Base-by-base conservation (phyloP, 2,888 invertebrate species). In the Perithous albicinctus region DNA sequence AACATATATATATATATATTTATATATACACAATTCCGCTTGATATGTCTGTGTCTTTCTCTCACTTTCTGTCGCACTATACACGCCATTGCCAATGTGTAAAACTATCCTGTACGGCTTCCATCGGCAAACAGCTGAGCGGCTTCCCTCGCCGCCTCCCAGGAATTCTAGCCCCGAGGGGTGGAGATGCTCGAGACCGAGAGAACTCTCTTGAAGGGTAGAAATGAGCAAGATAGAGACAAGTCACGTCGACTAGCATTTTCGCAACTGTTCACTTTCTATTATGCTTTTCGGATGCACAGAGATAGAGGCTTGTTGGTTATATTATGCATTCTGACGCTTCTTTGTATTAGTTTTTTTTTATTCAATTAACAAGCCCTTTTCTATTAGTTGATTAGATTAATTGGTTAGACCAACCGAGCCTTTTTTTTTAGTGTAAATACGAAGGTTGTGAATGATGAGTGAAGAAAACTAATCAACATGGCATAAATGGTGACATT, bases 71-170 rank as follows among this genome's bases (percentile, higher is more conserved):
- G 2, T 29, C 4, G 5, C 15, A 56, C 26, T 26, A 26, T 72
- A 73, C 73, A 74, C 66, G 63, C 63, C 82, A 72, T 67, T 48
- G 69, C 75, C 77, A 80, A 74, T 74, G 74, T 75, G 85, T 85
- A 82, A 83, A 82, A 85, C 76, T 79, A 80, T 83, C 77, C 84
- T 76, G 82, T 88, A 90, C 67, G 90, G 90, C 89, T 90, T 90
- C 90, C 89, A 90, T 88, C 78, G 87, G 87, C 88, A 89, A 90
- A 90, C 90, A 90, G 89, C 89, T 88, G 89, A 90, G 82, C 82
- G 89, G 90, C 89, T 90, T 90, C 90, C 82, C 87, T 79, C 79
- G 82, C 74, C 82, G 83, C 66, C 80, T 84, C 80, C 70, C 66
- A 81, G 86, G 86, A 86, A 85, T 86, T 84, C 85, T 85, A 83